Percentiles rank a stretch among this genome's conserved stretches.
phyloP scores from a whole-genome alignment of 2,797 vertebrate genomes.

The Spinus pinus region DNA sequence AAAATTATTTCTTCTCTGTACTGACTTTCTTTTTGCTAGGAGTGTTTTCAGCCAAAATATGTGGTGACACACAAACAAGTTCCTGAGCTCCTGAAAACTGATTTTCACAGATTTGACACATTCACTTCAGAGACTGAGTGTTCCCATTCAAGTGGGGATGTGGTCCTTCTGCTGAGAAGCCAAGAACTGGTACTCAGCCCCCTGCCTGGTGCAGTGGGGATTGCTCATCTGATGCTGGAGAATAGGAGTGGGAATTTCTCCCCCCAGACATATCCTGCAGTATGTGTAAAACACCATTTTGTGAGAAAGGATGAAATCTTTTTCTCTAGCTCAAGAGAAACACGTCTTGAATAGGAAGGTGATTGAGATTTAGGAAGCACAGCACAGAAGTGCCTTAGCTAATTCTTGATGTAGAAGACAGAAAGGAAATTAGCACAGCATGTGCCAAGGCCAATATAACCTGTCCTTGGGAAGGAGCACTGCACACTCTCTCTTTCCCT shows the following conservation, averaged over 20 bases:
- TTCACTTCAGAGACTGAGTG: background rate
- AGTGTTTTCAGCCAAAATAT: slow-evolving; percentile 21
- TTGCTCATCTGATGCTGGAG: background rate
- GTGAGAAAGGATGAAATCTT: background rate
- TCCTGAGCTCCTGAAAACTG: background rate
- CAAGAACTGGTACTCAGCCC: background rate
- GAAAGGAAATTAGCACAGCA: background rate
- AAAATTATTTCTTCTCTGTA: slow-evolving; percentile 25
- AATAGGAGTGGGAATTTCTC: background rate
- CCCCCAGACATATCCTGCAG: background rate
- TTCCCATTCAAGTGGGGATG: background rate
- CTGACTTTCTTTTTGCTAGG: slow-evolving; percentile 9
- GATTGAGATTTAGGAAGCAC: background rate
- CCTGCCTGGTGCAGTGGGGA: background rate
- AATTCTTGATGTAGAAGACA: fast-evolving
- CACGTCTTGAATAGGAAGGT: background rate
- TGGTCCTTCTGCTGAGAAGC: background rate
- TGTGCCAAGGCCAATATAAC: background rate
- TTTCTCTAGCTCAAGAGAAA: background rate
- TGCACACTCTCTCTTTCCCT: background rate
- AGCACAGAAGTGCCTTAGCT: background rate
- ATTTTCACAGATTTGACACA: background rate
- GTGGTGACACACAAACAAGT: background rate
- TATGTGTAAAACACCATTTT: background rate
- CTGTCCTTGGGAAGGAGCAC: background rate